Evolutionary conservation across 92 coral and sea anemone genomes (phyloP).

Genomic region (Bergia puertoricense): DNA sequence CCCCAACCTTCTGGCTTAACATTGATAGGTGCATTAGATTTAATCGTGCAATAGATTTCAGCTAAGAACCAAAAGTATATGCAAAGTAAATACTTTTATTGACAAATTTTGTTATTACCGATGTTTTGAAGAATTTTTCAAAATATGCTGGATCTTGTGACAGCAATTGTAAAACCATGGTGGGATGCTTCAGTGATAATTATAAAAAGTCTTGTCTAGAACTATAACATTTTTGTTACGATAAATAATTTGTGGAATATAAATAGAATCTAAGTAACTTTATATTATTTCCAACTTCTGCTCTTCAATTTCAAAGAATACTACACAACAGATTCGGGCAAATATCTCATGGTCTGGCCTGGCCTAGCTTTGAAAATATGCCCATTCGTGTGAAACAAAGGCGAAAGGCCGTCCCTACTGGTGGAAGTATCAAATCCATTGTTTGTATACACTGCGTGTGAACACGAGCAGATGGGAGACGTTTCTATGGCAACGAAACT

Average conservation of each 20-base stretch:
- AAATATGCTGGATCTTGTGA: background rate
- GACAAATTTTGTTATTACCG: background rate
- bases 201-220: background rate
- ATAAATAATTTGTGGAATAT: slow-evolving; percentile 20
- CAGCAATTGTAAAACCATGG: no score
- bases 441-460: slow-evolving; percentile 42
- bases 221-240: slow-evolving; percentile 1
- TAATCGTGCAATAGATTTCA: no score
- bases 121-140: background rate
- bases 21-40: no score
- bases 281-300: background rate
- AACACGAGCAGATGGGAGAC: slow-evolving; percentile 76
- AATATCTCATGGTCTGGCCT: slow-evolving; percentile 60
- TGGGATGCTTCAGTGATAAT: background rate
- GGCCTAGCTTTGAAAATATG: slow-evolving; percentile 42
- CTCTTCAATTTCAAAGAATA: background rate
- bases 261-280: slow-evolving; percentile 1
- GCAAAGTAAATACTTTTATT: background rate
- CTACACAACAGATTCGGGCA: slow-evolving; percentile 92
- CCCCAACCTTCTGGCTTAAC: no score
- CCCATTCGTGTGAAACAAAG: slow-evolving; percentile 50
- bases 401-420: slow-evolving; percentile 56
- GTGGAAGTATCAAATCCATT: slow-evolving; percentile 62
- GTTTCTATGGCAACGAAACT: slow-evolving; percentile 81
- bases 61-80: no score